Evolutionary conservation across 2,888 invertebrate genomes (phyloP), one percentile per base, ranked within the genome.

Genomic region (Sarcophaga rosellei): DNA sequence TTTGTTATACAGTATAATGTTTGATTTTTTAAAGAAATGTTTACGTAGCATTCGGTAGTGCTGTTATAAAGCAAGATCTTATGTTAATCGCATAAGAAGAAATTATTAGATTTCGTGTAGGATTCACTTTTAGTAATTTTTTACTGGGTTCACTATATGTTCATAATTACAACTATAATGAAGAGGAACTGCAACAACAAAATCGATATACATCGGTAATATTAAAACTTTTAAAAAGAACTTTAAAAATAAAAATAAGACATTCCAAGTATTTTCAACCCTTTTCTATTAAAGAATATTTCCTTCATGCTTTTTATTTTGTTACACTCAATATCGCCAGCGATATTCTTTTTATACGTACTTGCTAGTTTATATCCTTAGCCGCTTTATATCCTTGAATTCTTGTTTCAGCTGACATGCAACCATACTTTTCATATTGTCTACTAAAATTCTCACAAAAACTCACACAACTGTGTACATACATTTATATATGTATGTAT

Each of bases 371-470:
- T 53, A 72, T 68, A 80, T 80, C 53, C 65, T 80, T 78, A 78
- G 35, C 63, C 65, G 65, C 61, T 17, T 80, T 35, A 80, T 81
- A 84, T 86, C 86, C 84, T 81, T 81, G 86, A 78, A 86, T 84
- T 81, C 84, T 72, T 35, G 10, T 4, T 79, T 75, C 72, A 84
- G 59, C 78, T 84, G 81, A 81, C 86, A 86, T 86, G 86, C 86
- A 86, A 84, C 77, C 81, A 72, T 84, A 62, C 79, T 21, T 73
- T 62, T 45, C 23, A 53, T 53, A 53, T 53, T 53, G 53, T 53
- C 53, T 12, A 53, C 53, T 15, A 12, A 47, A 17, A 35, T 35
- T 35, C 35, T 35, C 35, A 35, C 35, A 35, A 35, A 35, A 35
- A 35, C 35, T 35, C 35, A 35, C 35, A 35, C 10, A 35, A 35